A percentile compares a stretch with the other conserved stretches of the same genome.
Evolutionary conservation across 2,888 invertebrate species (phyloP).

Genomic region (Phoenoteleia sp.): DNA sequence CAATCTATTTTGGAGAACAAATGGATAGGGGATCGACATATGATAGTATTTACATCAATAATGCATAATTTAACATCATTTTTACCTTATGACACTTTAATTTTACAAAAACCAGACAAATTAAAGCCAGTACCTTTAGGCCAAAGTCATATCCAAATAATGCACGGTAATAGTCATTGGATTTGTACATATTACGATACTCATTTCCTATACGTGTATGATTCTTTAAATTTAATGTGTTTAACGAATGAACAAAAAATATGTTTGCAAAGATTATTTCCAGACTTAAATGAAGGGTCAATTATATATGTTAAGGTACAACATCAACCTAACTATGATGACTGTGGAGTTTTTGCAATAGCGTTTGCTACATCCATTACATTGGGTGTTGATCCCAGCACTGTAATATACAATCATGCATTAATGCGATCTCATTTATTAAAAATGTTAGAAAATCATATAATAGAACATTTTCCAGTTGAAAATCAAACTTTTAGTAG

Average conservation of each 20-base stretch:
- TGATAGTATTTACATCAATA: conserved; percentile 15
- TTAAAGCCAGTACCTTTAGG: conserved; percentile 1
- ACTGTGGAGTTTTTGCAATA: conserved; percentile 13
- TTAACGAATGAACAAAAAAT: conserved; percentile 10
- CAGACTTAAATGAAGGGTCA: conserved; percentile 7
- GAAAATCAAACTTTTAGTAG: too few relatives aligned
- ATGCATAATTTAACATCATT: conserved; percentile 5
- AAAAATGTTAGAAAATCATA: not conserved
- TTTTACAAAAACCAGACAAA: conserved; percentile 17
- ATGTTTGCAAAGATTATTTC: not conserved
- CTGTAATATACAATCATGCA: not conserved
- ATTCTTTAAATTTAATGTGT: not conserved
- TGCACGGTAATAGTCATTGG: conserved; percentile 6
- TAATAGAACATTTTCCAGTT: conserved; percentile 14
- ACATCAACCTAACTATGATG: not conserved
- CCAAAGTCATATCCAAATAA: conserved; percentile 16
- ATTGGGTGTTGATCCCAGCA: not conserved
- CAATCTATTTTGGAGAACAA: not conserved
- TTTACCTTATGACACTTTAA: conserved; percentile 8
- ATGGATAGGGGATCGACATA: conserved; percentile 8
- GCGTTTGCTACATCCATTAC: conserved; percentile 5
- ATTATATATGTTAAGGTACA: conserved; percentile 22
- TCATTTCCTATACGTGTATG: too few relatives aligned
- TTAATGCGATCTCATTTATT: conserved; percentile 9
- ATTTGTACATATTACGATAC: conserved; percentile 23